phyloP scores from a whole-genome alignment of 2,888 invertebrate genomes.

The Drosophila leonis region DNA sequence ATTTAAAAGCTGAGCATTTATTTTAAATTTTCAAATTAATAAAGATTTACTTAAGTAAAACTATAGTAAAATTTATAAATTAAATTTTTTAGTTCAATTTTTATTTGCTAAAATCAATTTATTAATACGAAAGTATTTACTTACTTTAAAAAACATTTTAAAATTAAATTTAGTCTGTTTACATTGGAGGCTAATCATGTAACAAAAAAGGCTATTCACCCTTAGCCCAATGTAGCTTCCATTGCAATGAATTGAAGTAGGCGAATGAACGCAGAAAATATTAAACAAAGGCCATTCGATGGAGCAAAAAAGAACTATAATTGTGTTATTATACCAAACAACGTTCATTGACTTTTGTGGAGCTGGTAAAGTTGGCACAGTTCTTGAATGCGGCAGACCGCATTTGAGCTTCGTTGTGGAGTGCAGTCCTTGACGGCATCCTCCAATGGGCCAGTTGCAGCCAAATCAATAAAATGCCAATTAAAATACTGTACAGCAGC shows the following conservation, averaged over 20 bases:
- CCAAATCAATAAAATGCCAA: slow-evolving; percentile 65
- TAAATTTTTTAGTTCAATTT: too few relatives aligned
- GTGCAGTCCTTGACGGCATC: slow-evolving; percentile 26
- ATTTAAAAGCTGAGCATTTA: too few relatives aligned
- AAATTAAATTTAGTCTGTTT: neutral
- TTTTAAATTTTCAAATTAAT: too few relatives aligned
- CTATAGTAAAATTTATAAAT: too few relatives aligned
- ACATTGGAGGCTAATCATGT: neutral
- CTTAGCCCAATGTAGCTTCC: neutral
- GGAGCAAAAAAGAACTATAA: slow-evolving; percentile 27
- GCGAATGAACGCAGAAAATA: slow-evolving; percentile 23
- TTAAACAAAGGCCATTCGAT: slow-evolving; percentile 5
- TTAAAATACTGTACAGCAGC: slow-evolving; percentile 47
- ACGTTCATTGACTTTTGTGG: slow-evolving; percentile 51
- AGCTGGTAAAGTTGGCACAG: slow-evolving; percentile 42
- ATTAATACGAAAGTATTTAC: too few relatives aligned
- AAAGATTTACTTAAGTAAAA: too few relatives aligned
- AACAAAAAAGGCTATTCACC: slow-evolving; percentile 6
- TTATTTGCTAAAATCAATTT: too few relatives aligned
- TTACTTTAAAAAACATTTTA: neutral
- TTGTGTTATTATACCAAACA: slow-evolving; percentile 62
- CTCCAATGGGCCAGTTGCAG: slow-evolving; percentile 30
- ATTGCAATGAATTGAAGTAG: neutral
- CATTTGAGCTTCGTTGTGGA: slow-evolving; percentile 23
- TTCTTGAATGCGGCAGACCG: slow-evolving; percentile 54